phyloP scores from a whole-genome alignment of 2,797 vertebrate species.

The Sandelia bainsii region DNA sequence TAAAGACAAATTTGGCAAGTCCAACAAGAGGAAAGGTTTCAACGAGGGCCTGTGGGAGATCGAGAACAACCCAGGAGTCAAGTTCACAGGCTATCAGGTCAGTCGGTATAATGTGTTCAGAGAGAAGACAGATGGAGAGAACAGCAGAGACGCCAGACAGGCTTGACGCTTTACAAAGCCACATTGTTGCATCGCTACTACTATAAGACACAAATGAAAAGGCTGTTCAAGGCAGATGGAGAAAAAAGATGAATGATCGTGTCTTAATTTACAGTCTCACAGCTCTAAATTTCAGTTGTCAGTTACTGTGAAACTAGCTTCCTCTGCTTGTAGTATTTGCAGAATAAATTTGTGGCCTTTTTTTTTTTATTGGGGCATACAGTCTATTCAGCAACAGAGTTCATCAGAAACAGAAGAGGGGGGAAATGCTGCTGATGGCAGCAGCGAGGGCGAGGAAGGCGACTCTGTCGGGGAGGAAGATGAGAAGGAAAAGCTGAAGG shows the following conservation, averaged over 20 bases:
- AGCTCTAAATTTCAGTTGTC: neutral
- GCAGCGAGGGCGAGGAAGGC: conserved; percentile 92
- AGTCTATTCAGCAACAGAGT: conserved; percentile 94
- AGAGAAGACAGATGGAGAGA: conserved; percentile 10
- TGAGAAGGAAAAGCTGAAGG: conserved; percentile 90
- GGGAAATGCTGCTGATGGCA: conserved; percentile 91
- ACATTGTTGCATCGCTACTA: conserved; percentile 12
- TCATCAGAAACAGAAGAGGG: conserved; percentile 96
- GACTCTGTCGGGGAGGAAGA: conserved; percentile 90
- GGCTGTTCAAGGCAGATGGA: neutral
- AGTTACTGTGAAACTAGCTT: neutral
- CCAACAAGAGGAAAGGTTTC: conserved; percentile 99
- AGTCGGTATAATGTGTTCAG: conserved; percentile 24
- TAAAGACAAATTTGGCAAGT: conserved; percentile 98
- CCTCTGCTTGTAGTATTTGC: neutral
- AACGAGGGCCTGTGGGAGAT: conserved; percentile 99
- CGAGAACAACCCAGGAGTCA: conserved; percentile 97
- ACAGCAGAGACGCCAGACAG: conserved; percentile 1
- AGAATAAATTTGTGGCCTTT: neutral
- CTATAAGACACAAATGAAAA: conserved; percentile 5
- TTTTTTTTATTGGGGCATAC: neutral
- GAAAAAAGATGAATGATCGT: neutral
- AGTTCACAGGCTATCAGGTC: conserved; percentile 97
- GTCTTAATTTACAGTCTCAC: neutral
- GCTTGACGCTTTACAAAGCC: conserved; percentile 7